Percentiles rank a stretch among this genome's conserved stretches.
phyloP scores from a whole-genome alignment of 2,113 vertebrate genomes.

The Xiphophorus hellerii region DNA sequence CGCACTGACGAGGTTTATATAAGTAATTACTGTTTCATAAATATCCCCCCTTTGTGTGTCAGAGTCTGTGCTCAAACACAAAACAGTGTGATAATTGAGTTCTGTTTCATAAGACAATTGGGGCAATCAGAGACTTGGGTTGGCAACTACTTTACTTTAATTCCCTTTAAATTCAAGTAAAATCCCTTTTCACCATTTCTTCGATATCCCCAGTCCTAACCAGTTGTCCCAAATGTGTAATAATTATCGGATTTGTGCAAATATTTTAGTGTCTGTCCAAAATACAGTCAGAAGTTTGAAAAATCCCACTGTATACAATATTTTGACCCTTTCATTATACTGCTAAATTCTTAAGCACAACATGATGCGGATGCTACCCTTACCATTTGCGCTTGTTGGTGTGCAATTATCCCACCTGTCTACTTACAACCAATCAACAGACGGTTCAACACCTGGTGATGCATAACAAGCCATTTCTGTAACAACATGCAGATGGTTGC shows the following conservation, averaged over 20 bases:
- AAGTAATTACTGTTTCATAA: not conserved
- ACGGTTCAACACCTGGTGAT: not conserved
- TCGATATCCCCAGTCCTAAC: not conserved
- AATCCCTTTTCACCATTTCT: not conserved
- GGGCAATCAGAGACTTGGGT: not conserved
- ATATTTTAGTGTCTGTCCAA: not conserved
- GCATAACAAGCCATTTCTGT: not conserved
- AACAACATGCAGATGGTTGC: not conserved
- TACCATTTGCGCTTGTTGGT: no score
- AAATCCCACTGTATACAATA: not conserved
- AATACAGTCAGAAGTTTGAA: not conserved
- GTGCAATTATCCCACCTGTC: not conserved
- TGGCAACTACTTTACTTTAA: not conserved
- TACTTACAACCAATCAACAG: not conserved
- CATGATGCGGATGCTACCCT: not conserved
- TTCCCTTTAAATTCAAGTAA: not conserved
- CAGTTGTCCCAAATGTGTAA: not conserved
- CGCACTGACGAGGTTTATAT: conserved; percentile 29
- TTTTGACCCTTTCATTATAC: not conserved
- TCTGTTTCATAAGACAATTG: not conserved
- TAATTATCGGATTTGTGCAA: not conserved
- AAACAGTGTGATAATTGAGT: not conserved
- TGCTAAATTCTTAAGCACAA: not conserved
- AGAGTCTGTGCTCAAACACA: not conserved
- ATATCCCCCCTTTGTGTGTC: not conserved